Evolutionary conservation across 2,113 vertebrate genomes (phyloP).

Genomic region (Perognathus longimembris): DNA sequence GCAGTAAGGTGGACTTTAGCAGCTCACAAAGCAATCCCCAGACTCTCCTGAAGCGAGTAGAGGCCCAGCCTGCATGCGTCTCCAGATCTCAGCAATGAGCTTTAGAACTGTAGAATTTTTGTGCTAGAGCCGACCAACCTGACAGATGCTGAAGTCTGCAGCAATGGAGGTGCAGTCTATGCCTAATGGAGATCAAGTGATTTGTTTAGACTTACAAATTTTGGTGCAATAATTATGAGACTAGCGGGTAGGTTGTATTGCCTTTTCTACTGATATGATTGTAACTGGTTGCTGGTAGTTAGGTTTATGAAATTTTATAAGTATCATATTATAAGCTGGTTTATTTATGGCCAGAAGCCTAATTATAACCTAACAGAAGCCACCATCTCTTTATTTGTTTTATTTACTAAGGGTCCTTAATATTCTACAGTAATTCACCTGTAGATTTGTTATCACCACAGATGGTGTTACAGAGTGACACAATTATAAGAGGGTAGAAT

Average conservation of each 20-base stretch:
- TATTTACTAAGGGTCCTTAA: not conserved
- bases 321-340: not conserved
- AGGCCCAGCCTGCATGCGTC: not conserved
- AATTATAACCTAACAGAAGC: not conserved
- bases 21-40: not conserved
- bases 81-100: not conserved
- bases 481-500: not conserved
- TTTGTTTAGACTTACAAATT: not conserved
- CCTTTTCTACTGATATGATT: not conserved
- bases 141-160: not conserved
- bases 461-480: not conserved
- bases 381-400: not conserved
- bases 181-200: not conserved
- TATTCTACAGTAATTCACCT: not conserved
- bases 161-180: not conserved
- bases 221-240: not conserved
- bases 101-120: not conserved
- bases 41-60: not conserved
- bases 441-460: not conserved
- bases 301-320: conserved; percentile 29
- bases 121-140: not conserved
- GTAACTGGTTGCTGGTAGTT: not conserved
- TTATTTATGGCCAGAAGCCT: not conserved
- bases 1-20: not conserved
- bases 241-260: not conserved